Evolutionary conservation across 2,113 vertebrate genomes (phyloP), one percentile per base, ranked within the genome.

Genomic region (Pionites leucogaster): DNA sequence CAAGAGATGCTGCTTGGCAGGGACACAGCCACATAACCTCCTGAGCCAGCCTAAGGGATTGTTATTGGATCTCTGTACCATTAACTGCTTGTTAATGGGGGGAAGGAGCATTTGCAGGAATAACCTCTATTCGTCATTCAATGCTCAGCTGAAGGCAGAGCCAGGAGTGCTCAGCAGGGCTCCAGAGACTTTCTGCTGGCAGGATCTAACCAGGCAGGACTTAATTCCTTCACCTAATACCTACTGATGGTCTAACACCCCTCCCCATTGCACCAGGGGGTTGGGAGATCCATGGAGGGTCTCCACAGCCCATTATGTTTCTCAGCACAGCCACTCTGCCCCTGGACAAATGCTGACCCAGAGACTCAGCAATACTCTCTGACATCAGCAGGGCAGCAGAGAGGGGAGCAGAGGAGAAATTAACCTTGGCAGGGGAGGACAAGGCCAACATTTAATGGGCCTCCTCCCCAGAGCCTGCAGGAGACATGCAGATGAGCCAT

Each of bases 51-150:
- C 70, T 87, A 89, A 96, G 78, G 49, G 74, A 76, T 91, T 33
- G 78, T 64, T 94, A 87, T 55, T 91, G 86, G 78, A 52, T 69
- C 77, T 59, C 69, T 87, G 69, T 71, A 17, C 84, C 74, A 87
- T 92, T 94, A 92, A 82, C 47, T 35, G 70, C 94, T 91, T 69
- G 81, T 90, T 92, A 95, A 94, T 85, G 78, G 84, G 65, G 39
- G 63, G 52, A 91, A 91, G 67, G 60, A 64, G 75, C 77, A 87
- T 69, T 92, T 91, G 74, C 77, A 72, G 89, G 81, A 92, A 89
- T 71, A 94, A 92, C 89, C 87, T 92, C 91, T 41, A 92, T 91
- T 76, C 1, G 11, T 95, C 93, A 94, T 52, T 49, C 63, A 27
- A 2, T 22, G 44, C 35, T 55, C 57, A 52, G 57, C 28, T 71